phyloP scores from a whole-genome alignment of 2,113 vertebrate species.

The Redunca redunca region DNA sequence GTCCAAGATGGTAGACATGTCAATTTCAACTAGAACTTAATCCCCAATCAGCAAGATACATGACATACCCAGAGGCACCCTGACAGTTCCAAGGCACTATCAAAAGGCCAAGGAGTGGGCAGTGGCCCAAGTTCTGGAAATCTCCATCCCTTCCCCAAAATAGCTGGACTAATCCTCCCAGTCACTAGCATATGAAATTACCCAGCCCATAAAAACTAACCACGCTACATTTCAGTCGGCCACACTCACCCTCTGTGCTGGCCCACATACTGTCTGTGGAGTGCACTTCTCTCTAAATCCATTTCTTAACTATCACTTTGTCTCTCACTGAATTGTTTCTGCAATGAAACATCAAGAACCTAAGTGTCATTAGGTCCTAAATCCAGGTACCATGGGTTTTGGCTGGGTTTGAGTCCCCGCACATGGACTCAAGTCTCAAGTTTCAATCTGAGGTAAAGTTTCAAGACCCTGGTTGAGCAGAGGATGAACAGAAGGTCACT shows the following conservation, averaged over 20 bases:
- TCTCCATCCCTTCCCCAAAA: background rate
- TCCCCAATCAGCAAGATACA: background rate
- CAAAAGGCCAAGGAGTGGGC: background rate
- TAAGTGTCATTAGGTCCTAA: background rate
- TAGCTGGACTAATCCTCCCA: background rate
- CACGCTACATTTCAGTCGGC: accelerated
- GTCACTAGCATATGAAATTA: background rate
- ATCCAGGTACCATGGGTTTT: background rate
- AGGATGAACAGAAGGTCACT: background rate
- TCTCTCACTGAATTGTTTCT: background rate
- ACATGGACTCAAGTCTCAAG: background rate
- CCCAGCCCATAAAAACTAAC: background rate
- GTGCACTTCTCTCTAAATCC: background rate
- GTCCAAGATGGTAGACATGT: background rate
- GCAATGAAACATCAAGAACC: background rate
- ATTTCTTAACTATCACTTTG: background rate
- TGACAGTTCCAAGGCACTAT: background rate
- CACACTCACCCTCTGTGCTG: background rate
- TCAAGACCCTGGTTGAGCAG: background rate
- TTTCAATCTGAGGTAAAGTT: background rate
- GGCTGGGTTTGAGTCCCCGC: background rate
- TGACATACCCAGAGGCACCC: background rate
- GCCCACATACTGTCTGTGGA: background rate
- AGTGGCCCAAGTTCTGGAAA: background rate
- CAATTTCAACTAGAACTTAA: background rate